Conservation (phyloP, 1,140 invertebrate species). For the Nebria ingens region DNA sequence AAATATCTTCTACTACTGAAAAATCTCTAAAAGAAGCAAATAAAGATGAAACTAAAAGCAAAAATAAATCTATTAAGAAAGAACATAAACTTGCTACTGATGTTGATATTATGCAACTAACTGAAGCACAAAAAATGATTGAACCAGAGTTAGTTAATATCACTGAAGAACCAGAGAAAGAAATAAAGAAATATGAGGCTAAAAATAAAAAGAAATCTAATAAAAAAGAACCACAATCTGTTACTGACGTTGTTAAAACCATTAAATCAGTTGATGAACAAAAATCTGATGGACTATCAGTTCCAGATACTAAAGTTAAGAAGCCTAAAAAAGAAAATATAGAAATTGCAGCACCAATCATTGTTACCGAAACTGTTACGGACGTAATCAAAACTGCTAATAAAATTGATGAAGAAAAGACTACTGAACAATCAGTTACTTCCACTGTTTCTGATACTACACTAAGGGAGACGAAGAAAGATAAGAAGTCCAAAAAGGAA, state of each 20-base stretch:
- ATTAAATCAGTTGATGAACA: slow-evolving; percentile 1
- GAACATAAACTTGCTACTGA: background rate
- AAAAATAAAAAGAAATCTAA: background rate
- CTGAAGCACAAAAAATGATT: background rate
- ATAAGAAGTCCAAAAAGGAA: background rate
- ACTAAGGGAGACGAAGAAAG: no score
- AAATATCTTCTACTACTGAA: no score
- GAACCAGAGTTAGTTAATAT: background rate
- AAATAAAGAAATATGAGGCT: background rate
- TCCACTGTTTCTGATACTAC: no score
- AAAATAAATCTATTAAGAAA: background rate
- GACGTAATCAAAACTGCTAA: no score
- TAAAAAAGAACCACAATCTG: no score
- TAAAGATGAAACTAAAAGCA: background rate
- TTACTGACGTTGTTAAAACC: no score
- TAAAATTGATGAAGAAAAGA: no score
- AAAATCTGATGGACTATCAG: slow-evolving; percentile 2
- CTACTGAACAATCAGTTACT: no score
- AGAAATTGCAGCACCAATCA: no score
- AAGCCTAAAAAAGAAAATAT: slow-evolving; percentile 1
- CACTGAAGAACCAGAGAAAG: background rate
- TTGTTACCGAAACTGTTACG: no score
- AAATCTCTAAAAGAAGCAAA: background rate
- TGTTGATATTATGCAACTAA: background rate
- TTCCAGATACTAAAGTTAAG: background rate